Evolutionary conservation across 2,888 invertebrate genomes (phyloP).

Genomic region (Drosophila demipolita): DNA sequence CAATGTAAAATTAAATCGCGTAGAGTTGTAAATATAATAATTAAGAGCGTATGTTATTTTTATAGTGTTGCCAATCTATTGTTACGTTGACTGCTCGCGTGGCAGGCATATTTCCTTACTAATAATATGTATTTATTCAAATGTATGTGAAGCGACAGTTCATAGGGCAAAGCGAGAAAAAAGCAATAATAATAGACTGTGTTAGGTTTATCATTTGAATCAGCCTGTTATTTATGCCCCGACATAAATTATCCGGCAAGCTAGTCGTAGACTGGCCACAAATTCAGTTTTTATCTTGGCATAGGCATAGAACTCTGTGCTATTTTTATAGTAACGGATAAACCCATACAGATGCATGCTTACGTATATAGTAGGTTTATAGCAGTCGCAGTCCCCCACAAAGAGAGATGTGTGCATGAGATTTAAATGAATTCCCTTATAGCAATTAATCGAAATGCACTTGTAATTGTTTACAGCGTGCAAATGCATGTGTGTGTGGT

Average conservation of each 20-base stretch:
- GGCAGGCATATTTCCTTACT: not conserved
- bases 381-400: not conserved
- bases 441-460: slow-evolving; percentile 5
- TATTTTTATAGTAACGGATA: slow-evolving; percentile 28
- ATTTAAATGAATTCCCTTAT: not conserved
- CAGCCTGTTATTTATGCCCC: slow-evolving; percentile 5
- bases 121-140: not conserved
- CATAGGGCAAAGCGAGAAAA: slow-evolving; percentile 25
- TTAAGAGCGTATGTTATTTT: not conserved
- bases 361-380: not conserved
- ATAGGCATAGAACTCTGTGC: slow-evolving; percentile 5
- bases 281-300: slow-evolving; percentile 26
- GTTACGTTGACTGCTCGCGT: not conserved
- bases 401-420: slow-evolving; percentile 4
- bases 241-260: slow-evolving; percentile 14
- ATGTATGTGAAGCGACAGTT: slow-evolving; percentile 19
- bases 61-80: not conserved
- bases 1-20: not conserved
- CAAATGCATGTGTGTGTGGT: not conserved
- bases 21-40: not conserved
- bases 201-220: slow-evolving; percentile 13
- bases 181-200: slow-evolving; percentile 25
- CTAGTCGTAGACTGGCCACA: not conserved
- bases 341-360: not conserved
- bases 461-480: slow-evolving; percentile 7